Evolutionary conservation across 30 jellyfish, hydroid and myxozoan genomes (phyloP).

Genomic region (Clytia hemisphaerica): DNA sequence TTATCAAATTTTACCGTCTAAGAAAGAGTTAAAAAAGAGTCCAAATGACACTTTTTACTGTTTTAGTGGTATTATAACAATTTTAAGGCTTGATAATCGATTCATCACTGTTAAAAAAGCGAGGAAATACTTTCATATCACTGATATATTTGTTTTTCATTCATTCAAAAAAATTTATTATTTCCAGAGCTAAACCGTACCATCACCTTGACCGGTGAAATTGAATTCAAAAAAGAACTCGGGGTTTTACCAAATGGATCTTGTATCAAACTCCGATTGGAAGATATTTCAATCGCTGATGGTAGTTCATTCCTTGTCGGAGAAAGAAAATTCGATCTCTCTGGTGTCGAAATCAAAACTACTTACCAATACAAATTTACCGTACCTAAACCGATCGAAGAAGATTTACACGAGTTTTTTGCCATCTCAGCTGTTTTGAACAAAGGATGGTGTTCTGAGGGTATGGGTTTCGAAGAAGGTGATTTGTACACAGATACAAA

Average conservation of each 20-base stretch:
- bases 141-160: too few relatives aligned
- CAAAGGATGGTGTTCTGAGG: constrained; percentile 58
- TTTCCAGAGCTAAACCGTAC: constrained; percentile 14
- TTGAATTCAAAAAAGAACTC: constrained; percentile 32
- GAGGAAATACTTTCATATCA: too few relatives aligned
- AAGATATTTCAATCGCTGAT: constrained; percentile 48
- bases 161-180: too few relatives aligned
- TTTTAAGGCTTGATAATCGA: too few relatives aligned
- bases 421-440: constrained; percentile 33
- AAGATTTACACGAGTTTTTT: neutral
- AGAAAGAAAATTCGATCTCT: constrained; percentile 22
- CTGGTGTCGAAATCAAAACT: constrained; percentile 10
- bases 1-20: too few relatives aligned
- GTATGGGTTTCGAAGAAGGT: constrained; percentile 33
- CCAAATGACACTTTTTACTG: too few relatives aligned
- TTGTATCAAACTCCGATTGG: constrained; percentile 34
- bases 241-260: constrained; percentile 48
- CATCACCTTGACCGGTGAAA: constrained; percentile 38
- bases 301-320: constrained; percentile 26
- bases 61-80: too few relatives aligned
- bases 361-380: constrained; percentile 10
- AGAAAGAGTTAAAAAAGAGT: too few relatives aligned
- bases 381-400: constrained; percentile 41
- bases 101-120: too few relatives aligned
- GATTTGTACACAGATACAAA: constrained; percentile 29